Base-by-base conservation (phyloP, 1,140 invertebrate genomes). In the Dendrolimus kikuchii region DNA sequence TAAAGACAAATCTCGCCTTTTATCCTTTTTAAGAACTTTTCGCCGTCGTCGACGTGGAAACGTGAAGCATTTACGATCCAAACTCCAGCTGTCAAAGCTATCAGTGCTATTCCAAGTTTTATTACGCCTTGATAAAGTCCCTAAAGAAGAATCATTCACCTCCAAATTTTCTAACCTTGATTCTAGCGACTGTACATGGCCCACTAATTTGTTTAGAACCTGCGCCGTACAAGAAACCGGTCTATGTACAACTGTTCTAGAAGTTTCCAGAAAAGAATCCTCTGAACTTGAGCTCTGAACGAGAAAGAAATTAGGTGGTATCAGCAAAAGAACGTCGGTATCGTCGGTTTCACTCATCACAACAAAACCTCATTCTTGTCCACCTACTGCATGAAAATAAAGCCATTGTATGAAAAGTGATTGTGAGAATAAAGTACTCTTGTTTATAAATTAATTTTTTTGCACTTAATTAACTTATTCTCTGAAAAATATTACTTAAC, bases 321-420 rank as follows among this genome's bases (percentile, higher is more conserved):
- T 93, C 55, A 93, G 80, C 58, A 95, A 75, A 55, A 95, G 86
- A 63, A 93, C 89, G 81, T 95, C 93, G 5, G 94, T 95, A 79
- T 95, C 93, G 89, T 94, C 93, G 54, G 93, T 92, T 74, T 94
- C 93, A 90, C 93, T 94, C 93, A 95, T 95, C 73, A 89, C 89
- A 87, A 55, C 59, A 61, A 51, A 41, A 43, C 44, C 42, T 23
- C 7, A 50, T 51, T 51, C 38, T 53, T 41, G 57, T 41, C 45
- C 4, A 40, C 23, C 23, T 23, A 23, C 23, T 23, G 23, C 51
- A 43, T 37, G 46, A 67, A 61, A 65, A 40, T 57, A 47, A 57
- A 64, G 71, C 77, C 77, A 77, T 81, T 58, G 73, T 71, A 71
- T 41, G 49, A 45, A 40, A 39, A 38, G 10, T 38, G 44, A 4